These are phyloP conservation scores for Pyrocoelia pectoralis DNA, from an alignment of 2,888 invertebrate genomes.

Conservation along the genomic window DNA sequence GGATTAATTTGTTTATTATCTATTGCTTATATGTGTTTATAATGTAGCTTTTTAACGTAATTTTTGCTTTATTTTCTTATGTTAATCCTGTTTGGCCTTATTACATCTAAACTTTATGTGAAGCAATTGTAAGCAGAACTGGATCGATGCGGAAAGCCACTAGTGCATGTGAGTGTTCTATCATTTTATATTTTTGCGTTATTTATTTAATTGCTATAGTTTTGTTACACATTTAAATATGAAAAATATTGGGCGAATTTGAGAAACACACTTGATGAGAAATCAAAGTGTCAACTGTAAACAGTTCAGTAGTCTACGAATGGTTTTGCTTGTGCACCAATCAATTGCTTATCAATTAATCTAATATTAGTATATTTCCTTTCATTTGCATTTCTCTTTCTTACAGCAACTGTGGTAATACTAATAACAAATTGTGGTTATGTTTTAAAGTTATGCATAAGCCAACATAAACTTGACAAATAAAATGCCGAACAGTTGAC, in stretches of 20 bases:
- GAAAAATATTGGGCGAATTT: neutral
- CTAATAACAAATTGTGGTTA: too few relatives aligned
- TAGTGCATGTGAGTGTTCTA: conserved; percentile 51
- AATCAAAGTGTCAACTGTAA: too few relatives aligned
- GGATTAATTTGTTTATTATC: conserved; percentile 26
- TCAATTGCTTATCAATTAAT: too few relatives aligned
- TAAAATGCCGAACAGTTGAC: too few relatives aligned
- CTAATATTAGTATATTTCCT: too few relatives aligned
- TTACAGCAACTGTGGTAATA: too few relatives aligned
- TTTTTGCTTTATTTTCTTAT: conserved; percentile 22
- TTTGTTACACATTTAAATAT: neutral
- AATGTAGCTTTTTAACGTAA: conserved; percentile 16
- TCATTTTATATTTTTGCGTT: neutral
- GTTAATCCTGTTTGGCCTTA: conserved; percentile 40
- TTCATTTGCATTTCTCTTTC: too few relatives aligned
- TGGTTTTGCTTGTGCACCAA: too few relatives aligned
- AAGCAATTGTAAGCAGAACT: conserved; percentile 52
- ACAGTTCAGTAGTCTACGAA: too few relatives aligned
- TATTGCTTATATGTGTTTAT: neutral
- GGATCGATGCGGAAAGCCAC: conserved; percentile 50
- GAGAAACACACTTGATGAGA: too few relatives aligned
- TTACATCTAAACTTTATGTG: conserved; percentile 45
- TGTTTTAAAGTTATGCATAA: too few relatives aligned
- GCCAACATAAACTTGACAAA: too few relatives aligned
- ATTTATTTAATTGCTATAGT: neutral